Base-by-base conservation (phyloP, 2,888 invertebrate genomes). In the Drosophila dives region DNA sequence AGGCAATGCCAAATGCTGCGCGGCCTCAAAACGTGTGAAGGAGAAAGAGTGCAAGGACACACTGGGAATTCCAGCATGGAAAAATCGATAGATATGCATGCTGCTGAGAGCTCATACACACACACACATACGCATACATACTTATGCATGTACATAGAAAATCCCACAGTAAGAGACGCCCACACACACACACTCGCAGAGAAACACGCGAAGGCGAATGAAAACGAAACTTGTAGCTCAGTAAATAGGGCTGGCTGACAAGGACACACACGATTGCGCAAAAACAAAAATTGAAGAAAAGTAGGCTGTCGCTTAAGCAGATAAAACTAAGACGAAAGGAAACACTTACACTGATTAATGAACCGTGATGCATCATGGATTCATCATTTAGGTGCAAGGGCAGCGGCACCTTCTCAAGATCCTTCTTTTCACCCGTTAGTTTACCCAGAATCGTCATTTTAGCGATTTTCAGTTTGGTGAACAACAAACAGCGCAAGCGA, bases 381-480 rank as follows among this genome's bases (percentile, higher is more conserved):
- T 90, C 89, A 58, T 90, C 90, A 60, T 80, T 83, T 49, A 96
- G 81, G 64, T 90, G 95, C 85, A 96, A 92, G 58, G 96, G 96
- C 83, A 95, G 94, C 87, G 94, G 94, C 84, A 94, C 93, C 93
- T 95, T 95, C 81, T 95, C 95, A 50, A 78, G 65, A 45, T 93
- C 93, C 93, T 96, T 97, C 93, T 96, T 96, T 77, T 96, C 95
- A 62, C 95, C 94, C 73, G 95, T 94, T 34, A 96, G 95, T 92
- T 97, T 97, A 10, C 96, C 96, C 86, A 97, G 94, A 92, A 97
- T 95, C 73, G 97, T 97, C 97, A 97, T 97, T 80, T 90, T 94
- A 38, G 3, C n/a, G 53, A 58, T 63, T 64, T 58, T 58, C 15
- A 26, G 23, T 49, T n/a, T 20, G 36, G 23, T 40, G 20, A 26